These are phyloP conservation scores for Ctenosaura bakeri DNA, from an alignment of 2,797 vertebrate species.

Conservation along the genomic window DNA sequence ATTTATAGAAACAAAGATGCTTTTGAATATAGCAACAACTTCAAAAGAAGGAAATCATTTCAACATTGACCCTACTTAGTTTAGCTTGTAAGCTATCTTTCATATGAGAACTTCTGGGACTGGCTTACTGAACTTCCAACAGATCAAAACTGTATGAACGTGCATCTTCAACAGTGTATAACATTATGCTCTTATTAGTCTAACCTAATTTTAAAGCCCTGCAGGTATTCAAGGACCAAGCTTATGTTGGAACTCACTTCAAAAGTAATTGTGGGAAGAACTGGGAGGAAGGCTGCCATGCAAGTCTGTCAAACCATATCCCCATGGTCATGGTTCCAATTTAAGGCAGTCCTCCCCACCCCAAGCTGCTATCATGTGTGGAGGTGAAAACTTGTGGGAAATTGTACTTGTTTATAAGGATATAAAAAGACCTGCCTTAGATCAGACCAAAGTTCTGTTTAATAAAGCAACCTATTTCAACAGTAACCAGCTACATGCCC, in stretches of 20 bases:
- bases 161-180: not conserved
- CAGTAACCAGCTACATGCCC: too few relatives aligned
- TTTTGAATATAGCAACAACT: constrained; percentile 11
- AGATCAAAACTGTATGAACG: constrained; percentile 42
- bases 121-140: constrained; percentile 39
- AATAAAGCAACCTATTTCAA: too few relatives aligned
- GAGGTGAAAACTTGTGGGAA: not conserved
- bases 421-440: too few relatives aligned
- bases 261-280: not conserved
- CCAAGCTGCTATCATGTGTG: not conserved
- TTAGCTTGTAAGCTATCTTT: constrained; percentile 34
- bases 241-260: not conserved
- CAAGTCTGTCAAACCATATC: not conserved
- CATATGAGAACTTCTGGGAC: constrained; percentile 42
- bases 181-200: constrained; percentile 29
- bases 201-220: constrained; percentile 40
- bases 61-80: constrained; percentile 39
- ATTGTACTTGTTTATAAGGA: not conserved
- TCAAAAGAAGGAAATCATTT: constrained; percentile 35
- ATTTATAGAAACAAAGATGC: constrained; percentile 25
- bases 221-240: not conserved
- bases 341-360: too few relatives aligned
- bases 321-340: too few relatives aligned
- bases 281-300: not conserved
- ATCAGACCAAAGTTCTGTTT: too few relatives aligned